A percentile compares a stretch with the other conserved stretches of the same genome.
These are phyloP conservation scores for Hydraecia micacea DNA, from an alignment of 2,888 invertebrate species.

Conservation along the genomic window DNA sequence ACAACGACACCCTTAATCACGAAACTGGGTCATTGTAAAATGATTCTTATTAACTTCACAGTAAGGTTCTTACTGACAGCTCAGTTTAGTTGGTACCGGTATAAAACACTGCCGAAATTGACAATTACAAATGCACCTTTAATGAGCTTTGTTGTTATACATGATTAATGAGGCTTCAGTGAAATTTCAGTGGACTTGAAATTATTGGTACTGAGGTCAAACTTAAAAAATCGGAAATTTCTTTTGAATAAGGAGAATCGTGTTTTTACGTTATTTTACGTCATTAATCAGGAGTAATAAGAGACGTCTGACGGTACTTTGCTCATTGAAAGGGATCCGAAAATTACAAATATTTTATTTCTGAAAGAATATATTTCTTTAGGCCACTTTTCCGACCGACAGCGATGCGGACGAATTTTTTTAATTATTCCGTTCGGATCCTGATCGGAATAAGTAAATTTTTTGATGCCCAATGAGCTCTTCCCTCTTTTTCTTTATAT, in stretches of 20 bases:
- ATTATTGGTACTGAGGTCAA: slow-evolving; percentile 62
- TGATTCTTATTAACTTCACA: slow-evolving; percentile 69
- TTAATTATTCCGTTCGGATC: too few species aligned
- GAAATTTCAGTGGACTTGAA: slow-evolving; percentile 75
- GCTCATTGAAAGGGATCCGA: slow-evolving; percentile 46
- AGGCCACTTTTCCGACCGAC: neutral
- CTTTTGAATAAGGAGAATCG: slow-evolving; percentile 60
- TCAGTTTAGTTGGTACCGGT: slow-evolving; percentile 66
- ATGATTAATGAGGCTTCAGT: slow-evolving; percentile 83
- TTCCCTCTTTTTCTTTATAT: too few species aligned
- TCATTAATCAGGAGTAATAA: slow-evolving; percentile 65
- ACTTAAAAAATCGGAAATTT: slow-evolving; percentile 49
- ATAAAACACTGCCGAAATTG: slow-evolving; percentile 80
- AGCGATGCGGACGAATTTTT: too few species aligned
- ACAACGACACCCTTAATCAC: slow-evolving; percentile 68
- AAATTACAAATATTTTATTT: slow-evolving; percentile 3
- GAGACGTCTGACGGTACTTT: slow-evolving; percentile 41
- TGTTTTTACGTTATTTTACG: slow-evolving; percentile 58
- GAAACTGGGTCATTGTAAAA: slow-evolving; percentile 68
- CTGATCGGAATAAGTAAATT: too few species aligned
- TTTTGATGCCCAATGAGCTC: too few species aligned
- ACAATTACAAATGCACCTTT: slow-evolving; percentile 87
- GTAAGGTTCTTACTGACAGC: slow-evolving; percentile 70
- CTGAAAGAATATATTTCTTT: neutral
- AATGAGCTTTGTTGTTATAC: slow-evolving; percentile 86